Evolutionary conservation across 2,113 vertebrate genomes (phyloP).

Genomic region (Equus quagga): DNA sequence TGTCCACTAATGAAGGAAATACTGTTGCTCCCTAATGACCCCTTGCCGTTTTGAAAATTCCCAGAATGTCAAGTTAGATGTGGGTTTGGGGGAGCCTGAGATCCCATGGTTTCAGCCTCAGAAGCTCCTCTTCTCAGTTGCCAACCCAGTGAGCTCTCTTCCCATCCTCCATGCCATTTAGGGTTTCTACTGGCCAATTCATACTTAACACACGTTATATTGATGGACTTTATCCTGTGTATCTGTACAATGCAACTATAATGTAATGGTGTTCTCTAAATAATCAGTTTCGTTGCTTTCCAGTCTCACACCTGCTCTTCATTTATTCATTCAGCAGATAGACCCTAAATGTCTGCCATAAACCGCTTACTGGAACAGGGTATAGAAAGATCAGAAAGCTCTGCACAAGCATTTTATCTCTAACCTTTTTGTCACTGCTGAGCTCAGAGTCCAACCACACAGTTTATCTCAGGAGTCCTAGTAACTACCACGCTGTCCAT

Average conservation of each 20-base stretch:
- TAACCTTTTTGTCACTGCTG: neutral
- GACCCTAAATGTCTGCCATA: neutral
- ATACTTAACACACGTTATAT: neutral
- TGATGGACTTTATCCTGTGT: neutral
- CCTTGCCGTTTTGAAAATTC: neutral
- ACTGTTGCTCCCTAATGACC: neutral
- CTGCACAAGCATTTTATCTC: neutral
- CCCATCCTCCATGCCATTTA: neutral
- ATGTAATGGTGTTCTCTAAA: neutral
- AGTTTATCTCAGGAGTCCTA: neutral
- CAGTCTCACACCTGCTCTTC: neutral
- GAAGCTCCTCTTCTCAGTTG: neutral
- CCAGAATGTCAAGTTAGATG: neutral
- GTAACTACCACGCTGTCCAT: neutral
- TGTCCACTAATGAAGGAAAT: neutral
- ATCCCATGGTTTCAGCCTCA: neutral
- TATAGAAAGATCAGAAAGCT: neutral
- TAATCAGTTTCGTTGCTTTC: neutral
- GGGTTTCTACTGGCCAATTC: neutral
- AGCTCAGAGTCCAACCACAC: neutral
- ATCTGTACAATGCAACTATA: neutral
- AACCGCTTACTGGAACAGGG: neutral
- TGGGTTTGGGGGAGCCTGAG: neutral
- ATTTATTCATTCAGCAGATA: neutral
- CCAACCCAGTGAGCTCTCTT: neutral